Evolutionary conservation across 2,113 vertebrate species (phyloP), one percentile per base, ranked within the genome.

Genomic region (Ageneiosus marmoratus): DNA sequence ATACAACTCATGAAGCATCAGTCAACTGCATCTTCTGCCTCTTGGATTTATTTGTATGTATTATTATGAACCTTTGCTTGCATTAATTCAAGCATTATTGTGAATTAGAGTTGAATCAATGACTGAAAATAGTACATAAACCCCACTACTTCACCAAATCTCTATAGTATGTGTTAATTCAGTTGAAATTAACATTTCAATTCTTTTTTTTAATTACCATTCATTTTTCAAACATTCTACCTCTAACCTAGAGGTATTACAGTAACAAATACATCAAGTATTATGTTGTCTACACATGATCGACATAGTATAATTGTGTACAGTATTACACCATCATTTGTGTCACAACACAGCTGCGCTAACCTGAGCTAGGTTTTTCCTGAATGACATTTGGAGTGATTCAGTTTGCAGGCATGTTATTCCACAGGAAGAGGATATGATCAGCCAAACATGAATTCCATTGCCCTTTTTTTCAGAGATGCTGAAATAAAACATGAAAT

Each of bases 391-490:
- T 58, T 67, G 58, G 50, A 44, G 77, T 84, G 76, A 84, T 79
- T 84, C 83, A 79, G 56, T 73, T 58, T 77, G 22, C 32, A 34
- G 62, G 20, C 50, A 22, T 32, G 72, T 82, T 79, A 53, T 29
- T 9, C 77, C 41, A 77, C 77, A 86, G 85, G 72, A 83, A 86
- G 72, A 70, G 60, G 85, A 83, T 55, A 73, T 62, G 65, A 76
- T 74, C 50, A n/a, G 53, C 44, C 67, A 24, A 15, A 74, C 29
- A 27, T 86, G 44, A 34, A 55, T 55, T 55, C 29, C 11, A 2
- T 75, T 22, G 1, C 24, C 37, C 10, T n/a, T 20, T 83, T 78
- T 82, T 65, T 32, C 44, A 29, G 8, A 7, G 53, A 37, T 18
- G 22, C 48, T 55, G 62, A 12, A 69, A 69, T 15, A 53, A 24